These are phyloP conservation scores for Eurytoma californica DNA, from an alignment of 2,888 invertebrate genomes.

Conservation along the genomic window DNA sequence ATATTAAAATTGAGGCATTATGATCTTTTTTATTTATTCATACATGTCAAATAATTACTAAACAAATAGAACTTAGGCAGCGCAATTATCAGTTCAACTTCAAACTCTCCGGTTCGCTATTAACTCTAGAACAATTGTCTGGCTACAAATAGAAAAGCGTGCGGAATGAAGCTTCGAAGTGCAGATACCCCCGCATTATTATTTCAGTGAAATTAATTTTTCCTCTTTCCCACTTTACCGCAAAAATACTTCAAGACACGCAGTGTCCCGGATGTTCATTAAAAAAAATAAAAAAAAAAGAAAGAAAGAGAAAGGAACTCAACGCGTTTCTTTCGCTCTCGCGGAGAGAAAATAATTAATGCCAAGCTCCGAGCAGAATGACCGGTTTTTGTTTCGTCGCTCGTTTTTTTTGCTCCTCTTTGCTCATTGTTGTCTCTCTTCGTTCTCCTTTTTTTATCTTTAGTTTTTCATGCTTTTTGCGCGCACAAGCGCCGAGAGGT, in stretches of 20 bases:
- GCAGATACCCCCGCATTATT: neutral
- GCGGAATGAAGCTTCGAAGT: no score
- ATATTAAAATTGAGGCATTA: no score
- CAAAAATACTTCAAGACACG: neutral
- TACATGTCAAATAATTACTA: no score
- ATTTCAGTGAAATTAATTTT: neutral
- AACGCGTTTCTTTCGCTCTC: neutral
- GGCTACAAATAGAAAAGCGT: no score
- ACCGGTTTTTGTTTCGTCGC: conserved; percentile 17
- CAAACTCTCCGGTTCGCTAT: no score
- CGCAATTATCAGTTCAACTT: no score
- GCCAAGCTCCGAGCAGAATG: conserved; percentile 17
- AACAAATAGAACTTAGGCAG: no score
- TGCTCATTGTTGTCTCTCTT: conserved; percentile 5
- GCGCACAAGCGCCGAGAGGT: neutral
- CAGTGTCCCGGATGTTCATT: conserved; percentile 12
- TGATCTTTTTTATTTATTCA: no score
- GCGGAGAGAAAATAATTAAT: conserved; percentile 4
- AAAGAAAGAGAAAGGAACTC: no score
- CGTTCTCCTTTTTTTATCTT: neutral
- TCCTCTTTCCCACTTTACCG: neutral
- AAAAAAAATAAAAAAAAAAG: neutral
- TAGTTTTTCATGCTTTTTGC: conserved; percentile 4
- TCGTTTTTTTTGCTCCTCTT: neutral
- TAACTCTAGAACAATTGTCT: no score